phyloP scores from a whole-genome alignment of 53 echinoderm and acorn worm species.

The Luidia sarsii region DNA sequence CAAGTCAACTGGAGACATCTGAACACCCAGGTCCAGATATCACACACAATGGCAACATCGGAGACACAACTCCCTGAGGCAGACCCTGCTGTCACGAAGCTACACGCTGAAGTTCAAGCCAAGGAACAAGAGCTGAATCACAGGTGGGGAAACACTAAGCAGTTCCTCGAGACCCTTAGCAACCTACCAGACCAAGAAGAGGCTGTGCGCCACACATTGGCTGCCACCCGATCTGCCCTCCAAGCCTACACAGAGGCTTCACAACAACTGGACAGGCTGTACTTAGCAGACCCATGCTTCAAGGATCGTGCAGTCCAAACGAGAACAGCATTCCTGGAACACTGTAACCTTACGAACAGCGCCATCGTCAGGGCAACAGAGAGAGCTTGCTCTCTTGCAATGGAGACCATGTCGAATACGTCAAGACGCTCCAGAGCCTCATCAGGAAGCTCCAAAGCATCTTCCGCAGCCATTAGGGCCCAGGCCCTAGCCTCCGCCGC shows the following conservation, averaged over 20 bases:
- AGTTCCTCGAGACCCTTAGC: not conserved
- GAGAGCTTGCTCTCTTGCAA: not conserved
- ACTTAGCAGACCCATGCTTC: not conserved
- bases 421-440: constrained; percentile 14
- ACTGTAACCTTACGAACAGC: constrained; percentile 7
- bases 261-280: not conserved
- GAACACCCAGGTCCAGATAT: too few species aligned
- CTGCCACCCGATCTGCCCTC: not conserved
- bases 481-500: constrained; percentile 43
- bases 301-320: constrained; percentile 1
- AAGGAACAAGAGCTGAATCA: not conserved
- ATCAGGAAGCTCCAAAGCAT: not conserved
- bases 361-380: constrained; percentile 13
- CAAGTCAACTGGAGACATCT: too few species aligned
- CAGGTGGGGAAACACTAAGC: not conserved
- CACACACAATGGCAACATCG: not conserved
- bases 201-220: not conserved
- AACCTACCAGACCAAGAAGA: not conserved
- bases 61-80: not conserved
- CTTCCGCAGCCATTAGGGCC: not conserved
- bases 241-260: not conserved
- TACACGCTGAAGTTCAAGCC: too few species aligned
- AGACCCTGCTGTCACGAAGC: not conserved
- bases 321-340: constrained; percentile 14
- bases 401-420: not conserved